Conservation (phyloP, 1,140 invertebrate species). For the Drepana arcuata region DNA sequence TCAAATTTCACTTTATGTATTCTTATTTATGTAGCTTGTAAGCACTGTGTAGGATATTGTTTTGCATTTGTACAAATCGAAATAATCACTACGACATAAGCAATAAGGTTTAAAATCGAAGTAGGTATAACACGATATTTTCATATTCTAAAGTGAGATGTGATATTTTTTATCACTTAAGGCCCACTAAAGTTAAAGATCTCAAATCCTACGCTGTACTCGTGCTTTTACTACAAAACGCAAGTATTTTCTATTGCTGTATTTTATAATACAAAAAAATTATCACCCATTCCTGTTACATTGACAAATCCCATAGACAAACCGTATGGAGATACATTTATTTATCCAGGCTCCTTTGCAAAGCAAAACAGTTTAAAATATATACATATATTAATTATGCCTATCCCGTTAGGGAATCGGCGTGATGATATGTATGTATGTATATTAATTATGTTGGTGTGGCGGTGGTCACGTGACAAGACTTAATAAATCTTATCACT, state of each 20-base stretch:
- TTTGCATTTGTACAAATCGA: slow-evolving; percentile 54
- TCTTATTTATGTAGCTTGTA: slow-evolving; percentile 61
- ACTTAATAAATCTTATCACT: neutral
- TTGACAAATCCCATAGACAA: too few relatives aligned
- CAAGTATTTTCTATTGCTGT: too few relatives aligned
- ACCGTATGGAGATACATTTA: too few relatives aligned
- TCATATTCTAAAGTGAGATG: slow-evolving; percentile 64
- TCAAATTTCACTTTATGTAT: slow-evolving; percentile 33
- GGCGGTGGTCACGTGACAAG: too few relatives aligned
- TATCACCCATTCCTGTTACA: too few relatives aligned
- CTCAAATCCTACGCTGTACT: slow-evolving; percentile 13
- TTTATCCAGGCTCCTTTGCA: slow-evolving; percentile 24
- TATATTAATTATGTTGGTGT: too few relatives aligned
- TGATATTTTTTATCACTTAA: slow-evolving; percentile 57
- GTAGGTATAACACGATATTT: slow-evolving; percentile 51
- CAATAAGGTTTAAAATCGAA: slow-evolving; percentile 44
- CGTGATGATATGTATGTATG: too few relatives aligned
- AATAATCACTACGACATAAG: slow-evolving; percentile 40
- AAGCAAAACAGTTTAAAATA: too few relatives aligned
- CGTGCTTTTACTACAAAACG: too few relatives aligned
- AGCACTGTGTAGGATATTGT: slow-evolving; percentile 45
- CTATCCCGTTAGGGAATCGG: too few relatives aligned
- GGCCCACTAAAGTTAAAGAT: slow-evolving; percentile 19
- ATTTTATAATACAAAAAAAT: too few relatives aligned
- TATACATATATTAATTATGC: too few relatives aligned